Evolutionary conservation across 2,797 vertebrate genomes (phyloP).

Genomic region (Siniperca obscura): DNA sequence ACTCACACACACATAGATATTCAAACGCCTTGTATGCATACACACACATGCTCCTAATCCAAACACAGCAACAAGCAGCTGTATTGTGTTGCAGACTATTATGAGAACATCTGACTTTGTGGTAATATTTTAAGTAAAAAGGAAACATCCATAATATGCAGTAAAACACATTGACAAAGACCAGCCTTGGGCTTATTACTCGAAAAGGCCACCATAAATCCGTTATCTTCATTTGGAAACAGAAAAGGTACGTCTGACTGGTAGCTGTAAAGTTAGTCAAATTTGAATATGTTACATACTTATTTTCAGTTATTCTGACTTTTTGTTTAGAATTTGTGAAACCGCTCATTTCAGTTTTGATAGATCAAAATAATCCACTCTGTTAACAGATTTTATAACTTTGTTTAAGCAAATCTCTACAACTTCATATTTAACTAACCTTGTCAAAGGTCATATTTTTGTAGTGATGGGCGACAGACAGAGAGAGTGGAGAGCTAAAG

Average conservation of each 20-base stretch:
- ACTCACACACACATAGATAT: neutral
- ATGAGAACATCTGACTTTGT: constrained; percentile 1
- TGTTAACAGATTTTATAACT: neutral
- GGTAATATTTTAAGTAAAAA: constrained; percentile 4
- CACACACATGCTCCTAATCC: constrained; percentile 11
- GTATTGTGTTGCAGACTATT: neutral
- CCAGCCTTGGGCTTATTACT: neutral
- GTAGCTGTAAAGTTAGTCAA: neutral
- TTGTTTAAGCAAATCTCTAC: neutral
- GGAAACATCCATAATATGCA: neutral
- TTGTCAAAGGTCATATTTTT: constrained; percentile 13
- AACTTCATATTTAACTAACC: neutral
- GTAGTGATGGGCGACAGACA: neutral
- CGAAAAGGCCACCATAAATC: neutral
- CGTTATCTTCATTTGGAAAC: constrained; percentile 7
- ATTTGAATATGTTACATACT: neutral
- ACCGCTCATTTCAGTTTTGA: neutral
- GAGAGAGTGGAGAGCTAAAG: neutral
- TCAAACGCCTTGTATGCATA: constrained; percentile 13
- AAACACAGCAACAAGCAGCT: constrained; percentile 5
- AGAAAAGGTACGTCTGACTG: neutral
- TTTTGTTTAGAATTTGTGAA: neutral
- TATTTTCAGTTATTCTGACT: neutral
- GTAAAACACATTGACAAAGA: constrained; percentile 7
- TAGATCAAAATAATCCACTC: neutral